phyloP scores from a whole-genome alignment of 2,797 vertebrate species.

The Hippocampus kuda region DNA sequence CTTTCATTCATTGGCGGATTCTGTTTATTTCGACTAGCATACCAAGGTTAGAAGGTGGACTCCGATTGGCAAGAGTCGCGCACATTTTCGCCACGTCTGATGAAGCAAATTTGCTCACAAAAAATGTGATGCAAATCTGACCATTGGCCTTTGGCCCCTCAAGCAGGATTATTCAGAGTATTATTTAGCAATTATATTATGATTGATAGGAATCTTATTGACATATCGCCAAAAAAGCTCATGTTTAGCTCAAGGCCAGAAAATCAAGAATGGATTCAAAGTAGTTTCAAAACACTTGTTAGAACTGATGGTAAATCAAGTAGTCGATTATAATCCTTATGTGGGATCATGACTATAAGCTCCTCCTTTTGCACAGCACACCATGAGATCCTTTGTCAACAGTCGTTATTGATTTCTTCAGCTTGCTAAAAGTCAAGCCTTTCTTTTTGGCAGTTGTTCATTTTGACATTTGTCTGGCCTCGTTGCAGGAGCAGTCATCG shows the following conservation, averaged over 20 bases:
- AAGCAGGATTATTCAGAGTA: too few species aligned
- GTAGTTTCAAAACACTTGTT: background rate
- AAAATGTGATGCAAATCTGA: too few species aligned
- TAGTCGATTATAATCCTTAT: background rate
- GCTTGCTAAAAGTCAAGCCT: background rate
- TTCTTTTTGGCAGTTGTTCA: conserved; percentile 1
- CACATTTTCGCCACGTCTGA: too few species aligned
- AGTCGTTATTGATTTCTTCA: background rate
- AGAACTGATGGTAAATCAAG: background rate
- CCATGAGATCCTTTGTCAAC: conserved; percentile 3
- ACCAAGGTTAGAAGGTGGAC: too few species aligned
- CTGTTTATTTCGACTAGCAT: too few species aligned
- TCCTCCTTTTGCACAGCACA: background rate
- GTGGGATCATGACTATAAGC: background rate
- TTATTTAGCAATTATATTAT: too few species aligned
- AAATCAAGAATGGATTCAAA: background rate
- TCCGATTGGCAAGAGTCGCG: too few species aligned
- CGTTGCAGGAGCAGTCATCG: background rate
- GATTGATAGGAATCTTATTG: background rate
- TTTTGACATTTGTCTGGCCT: background rate
- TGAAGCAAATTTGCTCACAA: too few species aligned
- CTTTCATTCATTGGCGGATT: too few species aligned
- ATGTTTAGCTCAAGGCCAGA: background rate
- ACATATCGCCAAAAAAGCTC: background rate
- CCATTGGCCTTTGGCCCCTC: too few species aligned